A percentile compares a stretch with the other conserved stretches of the same genome.
Evolutionary conservation across 2,888 invertebrate species (phyloP).

Genomic region (Pristionchus japonicus): DNA sequence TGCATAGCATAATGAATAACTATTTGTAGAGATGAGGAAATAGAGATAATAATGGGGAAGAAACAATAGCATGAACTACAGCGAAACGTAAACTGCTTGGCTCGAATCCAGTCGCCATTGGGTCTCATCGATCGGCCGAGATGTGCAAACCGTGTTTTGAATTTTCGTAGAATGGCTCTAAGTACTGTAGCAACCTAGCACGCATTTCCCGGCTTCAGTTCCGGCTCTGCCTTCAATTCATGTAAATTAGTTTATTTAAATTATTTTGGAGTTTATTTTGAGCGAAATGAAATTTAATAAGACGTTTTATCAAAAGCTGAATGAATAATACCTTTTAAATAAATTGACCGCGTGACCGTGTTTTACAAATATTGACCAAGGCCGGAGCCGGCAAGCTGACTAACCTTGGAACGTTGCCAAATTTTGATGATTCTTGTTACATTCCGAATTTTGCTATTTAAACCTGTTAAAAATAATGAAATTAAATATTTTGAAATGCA

Average conservation of each 20-base stretch:
- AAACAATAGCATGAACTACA: slow-evolving; percentile 12
- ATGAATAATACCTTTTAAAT: neutral
- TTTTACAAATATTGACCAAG: too few relatives aligned
- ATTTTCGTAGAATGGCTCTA: slow-evolving; percentile 4
- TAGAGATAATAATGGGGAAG: neutral
- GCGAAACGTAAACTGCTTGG: slow-evolving; percentile 45
- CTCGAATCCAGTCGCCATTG: slow-evolving; percentile 48
- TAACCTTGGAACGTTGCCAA: slow-evolving; percentile 30
- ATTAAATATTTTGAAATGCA: neutral
- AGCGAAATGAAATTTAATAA: too few relatives aligned
- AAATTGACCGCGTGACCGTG: neutral
- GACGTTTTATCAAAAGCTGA: too few relatives aligned
- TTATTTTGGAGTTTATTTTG: neutral
- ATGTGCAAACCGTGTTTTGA: slow-evolving; percentile 22
- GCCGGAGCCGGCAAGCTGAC: too few relatives aligned
- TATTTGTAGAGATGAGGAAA: neutral
- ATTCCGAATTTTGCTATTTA: neutral
- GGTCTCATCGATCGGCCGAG: slow-evolving; percentile 43
- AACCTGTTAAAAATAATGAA: neutral
- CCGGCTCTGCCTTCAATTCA: neutral
- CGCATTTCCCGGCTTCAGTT: neutral
- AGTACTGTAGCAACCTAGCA: neutral
- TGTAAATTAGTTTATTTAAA: neutral
- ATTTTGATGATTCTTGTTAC: neutral
- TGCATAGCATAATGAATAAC: neutral